These are phyloP conservation scores for Dysidea cf. avara DNA, from an alignment of 37 sponge, comb jelly and placozoan species.

Conservation along the genomic window DNA sequence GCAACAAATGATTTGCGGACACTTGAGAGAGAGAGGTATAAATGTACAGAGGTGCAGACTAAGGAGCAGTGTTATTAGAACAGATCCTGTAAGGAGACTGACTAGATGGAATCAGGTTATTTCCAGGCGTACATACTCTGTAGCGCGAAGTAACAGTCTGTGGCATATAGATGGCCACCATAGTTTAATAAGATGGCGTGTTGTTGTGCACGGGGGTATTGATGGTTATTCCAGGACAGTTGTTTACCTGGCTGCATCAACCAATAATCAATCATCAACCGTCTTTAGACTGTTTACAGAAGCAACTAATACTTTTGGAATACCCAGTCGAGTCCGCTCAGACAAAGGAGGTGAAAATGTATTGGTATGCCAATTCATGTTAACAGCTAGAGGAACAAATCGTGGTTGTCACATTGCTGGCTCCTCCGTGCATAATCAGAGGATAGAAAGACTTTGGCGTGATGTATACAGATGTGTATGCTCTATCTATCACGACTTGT, in stretches of 20 bases:
- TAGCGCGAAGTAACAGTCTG: constrained; percentile 21
- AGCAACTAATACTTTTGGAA: constrained; percentile 15
- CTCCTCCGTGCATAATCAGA: constrained; percentile 36
- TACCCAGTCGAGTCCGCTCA: constrained; percentile 23
- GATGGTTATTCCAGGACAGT: constrained; percentile 42
- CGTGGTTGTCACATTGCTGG: constrained; percentile 43
- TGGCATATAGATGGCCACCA: constrained; percentile 56
- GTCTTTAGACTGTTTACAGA: constrained; percentile 17
- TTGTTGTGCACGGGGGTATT: constrained; percentile 40
- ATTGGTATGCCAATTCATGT: constrained; percentile 26
- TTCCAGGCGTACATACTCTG: constrained; percentile 27
- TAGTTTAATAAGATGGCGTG: constrained; percentile 36
- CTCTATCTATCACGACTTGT: constrained; percentile 23
- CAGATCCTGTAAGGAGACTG: constrained; percentile 14
- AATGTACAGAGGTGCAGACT: constrained; percentile 8
- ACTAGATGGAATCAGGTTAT: constrained; percentile 33
- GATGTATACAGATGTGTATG: constrained; percentile 54
- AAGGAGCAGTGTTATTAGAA: not conserved
- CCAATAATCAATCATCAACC: constrained; percentile 31
- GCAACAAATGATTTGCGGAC: constrained; percentile 1
- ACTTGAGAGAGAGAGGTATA: constrained; percentile 1
- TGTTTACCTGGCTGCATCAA: constrained; percentile 6
- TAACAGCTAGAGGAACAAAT: constrained; percentile 18
- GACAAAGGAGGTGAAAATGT: constrained; percentile 44
- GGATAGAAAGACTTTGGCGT: constrained; percentile 34